Evolutionary conservation across 2,888 invertebrate genomes (phyloP).

Genomic region (Eupithecia subumbrata): DNA sequence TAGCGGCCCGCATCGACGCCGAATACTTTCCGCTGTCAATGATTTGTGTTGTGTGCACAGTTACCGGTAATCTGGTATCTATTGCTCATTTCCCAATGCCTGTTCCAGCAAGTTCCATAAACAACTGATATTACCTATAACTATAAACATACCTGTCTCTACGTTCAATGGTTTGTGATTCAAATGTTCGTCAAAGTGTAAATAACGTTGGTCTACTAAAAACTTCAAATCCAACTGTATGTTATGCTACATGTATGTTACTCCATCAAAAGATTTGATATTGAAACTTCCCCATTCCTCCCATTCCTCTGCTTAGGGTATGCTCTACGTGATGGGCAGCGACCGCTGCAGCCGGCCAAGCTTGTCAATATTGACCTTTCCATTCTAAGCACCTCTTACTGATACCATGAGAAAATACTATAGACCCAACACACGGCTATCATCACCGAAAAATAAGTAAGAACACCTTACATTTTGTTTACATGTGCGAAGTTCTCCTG

Average conservation of each 20-base stretch:
- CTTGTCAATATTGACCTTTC: no score
- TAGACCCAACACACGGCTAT: neutral
- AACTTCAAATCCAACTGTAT: no score
- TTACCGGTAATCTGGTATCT: neutral
- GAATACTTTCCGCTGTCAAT: conserved; percentile 46
- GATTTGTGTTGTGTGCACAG: conserved; percentile 11
- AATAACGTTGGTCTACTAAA: no score
- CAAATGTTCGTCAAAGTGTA: no score
- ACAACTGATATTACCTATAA: neutral
- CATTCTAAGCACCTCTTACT: neutral
- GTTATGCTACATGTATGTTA: no score
- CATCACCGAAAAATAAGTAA: neutral
- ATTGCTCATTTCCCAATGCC: neutral
- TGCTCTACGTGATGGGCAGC: no score
- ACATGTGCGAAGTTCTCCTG: neutral
- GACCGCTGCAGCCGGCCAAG: no score
- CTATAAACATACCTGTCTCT: neutral
- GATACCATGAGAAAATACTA: neutral
- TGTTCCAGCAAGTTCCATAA: neutral
- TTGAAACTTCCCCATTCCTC: no score
- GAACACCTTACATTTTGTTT: neutral
- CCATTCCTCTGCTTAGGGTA: neutral
- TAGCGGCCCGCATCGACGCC: conserved; percentile 44
- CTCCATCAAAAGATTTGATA: no score
- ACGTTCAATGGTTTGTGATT: neutral